Base-by-base conservation (phyloP, 1,140 invertebrate species). In the Ips nitidus region DNA sequence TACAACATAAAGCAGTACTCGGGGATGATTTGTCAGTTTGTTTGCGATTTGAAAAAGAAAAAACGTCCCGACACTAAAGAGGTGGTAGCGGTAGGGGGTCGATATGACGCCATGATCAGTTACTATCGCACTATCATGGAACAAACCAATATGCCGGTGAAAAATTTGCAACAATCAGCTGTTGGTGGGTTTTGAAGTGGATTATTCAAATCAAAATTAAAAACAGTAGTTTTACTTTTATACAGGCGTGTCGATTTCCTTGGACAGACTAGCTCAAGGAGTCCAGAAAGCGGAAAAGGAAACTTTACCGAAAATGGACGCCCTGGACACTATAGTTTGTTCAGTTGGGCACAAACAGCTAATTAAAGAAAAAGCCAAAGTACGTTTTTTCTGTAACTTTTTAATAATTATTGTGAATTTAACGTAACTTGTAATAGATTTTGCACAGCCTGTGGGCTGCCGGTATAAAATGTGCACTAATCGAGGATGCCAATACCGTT, bases 1-100 rank as follows among this genome's bases (percentile, higher is more conserved):
- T 87, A 88, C 75, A 89, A 89, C 68, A 81, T 86, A 40, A 81
- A 86, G 66, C 85, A 89, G 66, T 89, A 89, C 75, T 89, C 86
- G 36, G 90, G 91, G 0, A 82, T 92, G 73, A 86, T 91, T 63
- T 92, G 86, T 80, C 88, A 93, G 80, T 85, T 93, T 71, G 85
- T 87, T 1, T 86, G 84, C 72, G 85, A 90, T 70, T 77, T 86
- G 36, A 86, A 84, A 58, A 84, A 82, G 53, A 89, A 86, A 77
- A 84, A 85, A 66, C 84, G 82, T 74, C 82, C 83, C 74, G 76
- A 81, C 61, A 81, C 79, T 64, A 75, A 81, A 41, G 80, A 80
- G 41, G 78, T 83, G 3, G 53, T 85, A 53, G 84, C 83, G 0
- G 79, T 75, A 37, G 84, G 84, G 3, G 82, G 84, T 45, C 76